A percentile compares a stretch with the other conserved stretches of the same genome.
Conservation (phyloP, 2,113 vertebrate genomes). For the Onychorhynchus coronatus region DNA sequence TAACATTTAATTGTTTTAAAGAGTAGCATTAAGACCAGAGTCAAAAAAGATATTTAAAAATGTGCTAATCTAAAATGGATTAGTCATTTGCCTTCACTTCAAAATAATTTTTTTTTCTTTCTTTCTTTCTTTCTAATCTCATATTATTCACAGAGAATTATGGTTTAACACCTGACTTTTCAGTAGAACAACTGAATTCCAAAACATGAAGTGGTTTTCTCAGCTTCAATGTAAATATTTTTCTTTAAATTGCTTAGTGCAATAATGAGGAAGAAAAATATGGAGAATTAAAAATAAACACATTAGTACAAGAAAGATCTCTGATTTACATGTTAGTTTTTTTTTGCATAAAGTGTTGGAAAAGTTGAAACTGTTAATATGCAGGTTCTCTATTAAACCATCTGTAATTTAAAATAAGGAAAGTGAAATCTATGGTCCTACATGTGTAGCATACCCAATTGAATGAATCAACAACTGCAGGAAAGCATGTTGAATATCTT, state of each 20-base stretch:
- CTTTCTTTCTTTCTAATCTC: background rate
- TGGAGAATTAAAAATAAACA: background rate
- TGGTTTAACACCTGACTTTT: background rate
- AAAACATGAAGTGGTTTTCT: background rate
- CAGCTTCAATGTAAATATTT: background rate
- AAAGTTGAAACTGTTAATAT: background rate
- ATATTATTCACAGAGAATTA: background rate
- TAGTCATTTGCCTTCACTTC: background rate
- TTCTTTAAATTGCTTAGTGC: background rate
- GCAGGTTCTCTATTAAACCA: background rate
- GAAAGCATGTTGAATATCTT: background rate
- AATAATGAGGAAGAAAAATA: background rate
- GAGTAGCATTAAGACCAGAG: fast-evolving
- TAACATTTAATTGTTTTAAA: background rate
- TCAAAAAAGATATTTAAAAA: background rate
- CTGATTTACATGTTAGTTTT: background rate
- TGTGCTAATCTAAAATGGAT: background rate
- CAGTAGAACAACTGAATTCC: background rate
- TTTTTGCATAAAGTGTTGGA: fast-evolving
- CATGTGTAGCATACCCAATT: fast-evolving
- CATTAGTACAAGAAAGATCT: background rate
- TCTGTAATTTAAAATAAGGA: background rate
- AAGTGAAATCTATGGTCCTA: background rate
- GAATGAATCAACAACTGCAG: background rate
- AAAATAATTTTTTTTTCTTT: background rate